phyloP scores from a whole-genome alignment of 2,888 invertebrate species.

The Cheilosia urbana region DNA sequence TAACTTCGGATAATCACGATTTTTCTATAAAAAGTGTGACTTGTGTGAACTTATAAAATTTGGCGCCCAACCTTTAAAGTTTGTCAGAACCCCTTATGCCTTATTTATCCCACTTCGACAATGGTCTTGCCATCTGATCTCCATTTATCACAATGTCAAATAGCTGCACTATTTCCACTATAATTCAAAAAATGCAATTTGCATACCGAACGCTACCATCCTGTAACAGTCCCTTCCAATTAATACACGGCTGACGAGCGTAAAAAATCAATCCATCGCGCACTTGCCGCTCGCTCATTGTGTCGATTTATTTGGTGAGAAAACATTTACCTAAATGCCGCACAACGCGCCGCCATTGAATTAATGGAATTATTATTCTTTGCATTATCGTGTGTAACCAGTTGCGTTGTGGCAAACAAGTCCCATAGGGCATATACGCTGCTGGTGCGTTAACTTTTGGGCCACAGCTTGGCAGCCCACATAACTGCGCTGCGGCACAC shows the following conservation, averaged over 20 bases:
- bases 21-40: too few relatives aligned
- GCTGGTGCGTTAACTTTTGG: slow-evolving; percentile 41
- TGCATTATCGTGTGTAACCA: slow-evolving; percentile 73
- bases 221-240: background rate
- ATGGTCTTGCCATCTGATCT: background rate
- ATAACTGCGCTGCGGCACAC: slow-evolving; percentile 48
- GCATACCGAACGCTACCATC: background rate
- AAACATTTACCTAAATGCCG: slow-evolving; percentile 80
- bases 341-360: slow-evolving; percentile 34
- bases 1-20: too few relatives aligned
- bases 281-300: slow-evolving; percentile 27
- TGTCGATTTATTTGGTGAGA: slow-evolving; percentile 82
- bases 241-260: slow-evolving; percentile 37
- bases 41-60: too few relatives aligned
- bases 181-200: background rate
- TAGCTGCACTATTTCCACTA: background rate
- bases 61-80: too few relatives aligned
- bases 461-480: slow-evolving; percentile 58
- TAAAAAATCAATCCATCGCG: slow-evolving; percentile 52
- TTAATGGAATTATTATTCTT: slow-evolving; percentile 72
- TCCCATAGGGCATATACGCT: slow-evolving; percentile 49
- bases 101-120: too few relatives aligned
- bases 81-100: too few relatives aligned
- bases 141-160: background rate
- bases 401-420: slow-evolving; percentile 59